Percentiles rank a stretch among this genome's conserved stretches.
These are phyloP conservation scores for Brachypalpus laphriformis DNA, from an alignment of 2,888 invertebrate genomes.

Conservation along the genomic window DNA sequence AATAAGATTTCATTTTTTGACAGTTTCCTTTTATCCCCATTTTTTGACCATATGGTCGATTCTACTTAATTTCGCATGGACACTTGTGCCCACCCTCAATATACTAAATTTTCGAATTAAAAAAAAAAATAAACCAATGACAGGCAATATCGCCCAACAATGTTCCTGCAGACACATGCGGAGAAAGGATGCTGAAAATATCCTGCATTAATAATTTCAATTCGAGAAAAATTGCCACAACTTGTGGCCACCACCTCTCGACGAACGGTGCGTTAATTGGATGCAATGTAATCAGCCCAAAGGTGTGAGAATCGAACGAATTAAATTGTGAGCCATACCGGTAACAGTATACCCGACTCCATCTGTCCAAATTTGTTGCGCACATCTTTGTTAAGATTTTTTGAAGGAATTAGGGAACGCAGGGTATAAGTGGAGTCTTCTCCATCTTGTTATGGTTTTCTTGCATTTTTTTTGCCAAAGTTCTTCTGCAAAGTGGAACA, in stretches of 20 bases:
- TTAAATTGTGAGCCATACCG: conserved; percentile 59
- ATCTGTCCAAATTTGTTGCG: conserved; percentile 71
- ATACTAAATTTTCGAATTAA: not conserved
- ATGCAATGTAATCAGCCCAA: conserved; percentile 57
- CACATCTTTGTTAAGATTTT: conserved; percentile 73
- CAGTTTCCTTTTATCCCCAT: not conserved
- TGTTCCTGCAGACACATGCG: not conserved
- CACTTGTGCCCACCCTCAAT: not conserved
- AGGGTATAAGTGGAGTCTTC: conserved; percentile 45
- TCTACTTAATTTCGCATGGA: not conserved
- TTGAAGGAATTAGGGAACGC: conserved; percentile 62
- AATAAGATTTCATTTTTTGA: conserved; percentile 34
- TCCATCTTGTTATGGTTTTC: conserved; percentile 51
- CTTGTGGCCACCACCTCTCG: conserved; percentile 12
- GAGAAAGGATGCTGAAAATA: not conserved
- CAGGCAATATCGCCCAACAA: too few species aligned
- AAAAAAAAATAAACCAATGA: too few species aligned
- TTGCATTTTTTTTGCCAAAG: not conserved
- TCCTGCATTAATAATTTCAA: conserved; percentile 25
- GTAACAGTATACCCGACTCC: conserved; percentile 19
- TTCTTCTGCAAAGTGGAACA: conserved; percentile 56
- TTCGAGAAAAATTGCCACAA: conserved; percentile 24
- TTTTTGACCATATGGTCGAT: not conserved
- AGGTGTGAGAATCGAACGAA: conserved; percentile 73
- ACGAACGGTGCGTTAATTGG: conserved; percentile 62